These are phyloP conservation scores for Chalcis sispes DNA, from an alignment of 2,888 invertebrate species.

Conservation along the genomic window DNA sequence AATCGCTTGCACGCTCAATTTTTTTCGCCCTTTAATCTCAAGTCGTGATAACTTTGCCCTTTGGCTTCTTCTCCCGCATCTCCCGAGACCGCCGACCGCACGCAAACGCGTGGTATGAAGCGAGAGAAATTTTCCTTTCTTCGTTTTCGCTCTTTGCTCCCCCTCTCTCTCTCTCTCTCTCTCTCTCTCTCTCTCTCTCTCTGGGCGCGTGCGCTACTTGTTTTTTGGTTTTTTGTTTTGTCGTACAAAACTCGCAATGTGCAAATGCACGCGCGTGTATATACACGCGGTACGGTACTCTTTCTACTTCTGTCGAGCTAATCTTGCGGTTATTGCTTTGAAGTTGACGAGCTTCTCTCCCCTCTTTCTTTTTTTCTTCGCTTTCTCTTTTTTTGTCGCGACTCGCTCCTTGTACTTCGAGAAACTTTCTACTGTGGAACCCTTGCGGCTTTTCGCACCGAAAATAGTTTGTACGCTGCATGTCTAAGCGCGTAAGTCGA, in stretches of 20 bases:
- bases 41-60: no score
- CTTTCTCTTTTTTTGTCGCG: constrained; percentile 4
- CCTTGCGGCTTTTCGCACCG: constrained; percentile 1
- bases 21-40: constrained; percentile 37
- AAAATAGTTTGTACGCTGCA: constrained; percentile 33
- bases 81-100: no score
- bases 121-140: constrained; percentile 17
- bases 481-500: no score
- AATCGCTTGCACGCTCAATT: background rate
- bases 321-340: constrained; percentile 56
- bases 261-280: constrained; percentile 27
- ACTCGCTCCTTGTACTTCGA: constrained; percentile 28
- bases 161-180: constrained; percentile 16
- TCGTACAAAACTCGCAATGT: constrained; percentile 43
- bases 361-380: constrained; percentile 50
- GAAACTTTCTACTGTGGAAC: background rate
- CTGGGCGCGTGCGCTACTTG: background rate
- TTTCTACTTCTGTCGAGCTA: constrained; percentile 40
- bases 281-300: no score
- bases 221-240: no score
- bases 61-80: no score
- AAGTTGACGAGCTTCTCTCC: constrained; percentile 49
- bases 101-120: background rate
- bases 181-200: background rate
- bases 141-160: constrained; percentile 1